Percentiles rank a stretch among this genome's conserved stretches.
Evolutionary conservation across 2,113 vertebrate species (phyloP).

Genomic region (Empidonax traillii): DNA sequence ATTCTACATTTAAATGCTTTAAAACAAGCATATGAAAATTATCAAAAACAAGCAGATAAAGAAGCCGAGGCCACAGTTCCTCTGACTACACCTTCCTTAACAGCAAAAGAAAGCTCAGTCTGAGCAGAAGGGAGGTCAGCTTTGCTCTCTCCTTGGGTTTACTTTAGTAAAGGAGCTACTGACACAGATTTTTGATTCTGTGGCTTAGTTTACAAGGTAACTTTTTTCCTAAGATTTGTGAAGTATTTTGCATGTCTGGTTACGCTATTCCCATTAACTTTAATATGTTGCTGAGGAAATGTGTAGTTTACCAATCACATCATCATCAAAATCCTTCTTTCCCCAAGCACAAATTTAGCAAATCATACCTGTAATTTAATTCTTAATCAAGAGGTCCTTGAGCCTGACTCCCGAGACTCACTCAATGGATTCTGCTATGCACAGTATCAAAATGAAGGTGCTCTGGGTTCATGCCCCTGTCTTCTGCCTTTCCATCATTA

Average conservation of each 20-base stretch:
- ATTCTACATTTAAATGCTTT: not conserved
- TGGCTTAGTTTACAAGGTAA: not conserved
- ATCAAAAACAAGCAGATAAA: not conserved
- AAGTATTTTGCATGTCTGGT: not conserved
- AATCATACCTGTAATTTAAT: constrained; percentile 68
- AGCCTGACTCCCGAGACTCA: constrained; percentile 55
- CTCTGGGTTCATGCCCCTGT: not conserved
- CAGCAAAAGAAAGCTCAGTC: not conserved
- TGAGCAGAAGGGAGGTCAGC: not conserved
- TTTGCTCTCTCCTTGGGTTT: not conserved
- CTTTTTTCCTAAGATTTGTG: not conserved
- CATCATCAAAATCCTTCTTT: constrained; percentile 47
- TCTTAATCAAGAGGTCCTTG: constrained; percentile 72
- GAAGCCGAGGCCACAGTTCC: not conserved
- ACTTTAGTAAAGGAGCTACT: not conserved
- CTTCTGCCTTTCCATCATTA: not conserved
- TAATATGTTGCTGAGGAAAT: constrained; percentile 8
- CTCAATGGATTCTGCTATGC: constrained; percentile 40
- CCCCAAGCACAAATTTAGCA: constrained; percentile 65
- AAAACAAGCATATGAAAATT: not conserved
- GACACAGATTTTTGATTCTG: not conserved
- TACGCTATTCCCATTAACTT: constrained; percentile 27
- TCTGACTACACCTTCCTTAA: not conserved
- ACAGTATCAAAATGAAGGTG: constrained; percentile 51
- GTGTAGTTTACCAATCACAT: constrained; percentile 40